phyloP scores from a whole-genome alignment of 2,888 invertebrate species.

The Subacronicta megacephala region DNA sequence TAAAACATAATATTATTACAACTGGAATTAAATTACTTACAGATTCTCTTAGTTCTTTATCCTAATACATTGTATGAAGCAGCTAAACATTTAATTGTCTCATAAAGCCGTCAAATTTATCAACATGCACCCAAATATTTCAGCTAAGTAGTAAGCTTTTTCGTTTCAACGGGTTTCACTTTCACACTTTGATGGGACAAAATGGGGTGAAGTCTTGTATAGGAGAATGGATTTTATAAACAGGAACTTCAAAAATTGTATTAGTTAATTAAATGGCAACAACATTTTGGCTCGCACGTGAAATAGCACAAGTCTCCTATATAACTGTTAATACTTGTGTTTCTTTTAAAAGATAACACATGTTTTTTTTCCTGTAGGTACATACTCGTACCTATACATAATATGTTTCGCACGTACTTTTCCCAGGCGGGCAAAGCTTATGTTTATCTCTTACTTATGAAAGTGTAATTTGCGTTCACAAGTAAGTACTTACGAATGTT shows the following conservation, averaged over 20 bases:
- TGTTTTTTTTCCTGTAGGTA: slow-evolving; percentile 25
- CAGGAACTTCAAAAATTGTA: too few species aligned
- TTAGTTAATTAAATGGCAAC: too few species aligned
- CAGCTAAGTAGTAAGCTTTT: too few species aligned
- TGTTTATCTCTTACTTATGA: slow-evolving; percentile 46
- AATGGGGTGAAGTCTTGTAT: too few species aligned
- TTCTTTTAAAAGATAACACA: slow-evolving; percentile 12
- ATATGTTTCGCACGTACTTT: slow-evolving; percentile 31
- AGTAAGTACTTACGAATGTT: slow-evolving; percentile 44
- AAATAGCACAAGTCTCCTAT: too few species aligned
- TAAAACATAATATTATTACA: not conserved
- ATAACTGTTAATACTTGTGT: slow-evolving; percentile 23
- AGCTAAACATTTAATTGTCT: slow-evolving; percentile 30
- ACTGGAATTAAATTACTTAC: not conserved
- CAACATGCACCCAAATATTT: too few species aligned
- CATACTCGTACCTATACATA: slow-evolving; percentile 8
- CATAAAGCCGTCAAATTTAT: too few species aligned
- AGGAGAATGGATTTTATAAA: too few species aligned
- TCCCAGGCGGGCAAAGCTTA: slow-evolving; percentile 39
- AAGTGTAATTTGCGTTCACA: slow-evolving; percentile 49
- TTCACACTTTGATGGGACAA: too few species aligned
- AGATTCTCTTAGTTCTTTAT: slow-evolving; percentile 6
- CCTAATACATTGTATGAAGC: slow-evolving; percentile 12
- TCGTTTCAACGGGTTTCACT: too few species aligned
- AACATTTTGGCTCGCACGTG: too few species aligned